Percentiles rank a stretch among this genome's conserved stretches.
phyloP scores from a whole-genome alignment of 92 coral and sea anemone species.

The Pocillopora grandis region DNA sequence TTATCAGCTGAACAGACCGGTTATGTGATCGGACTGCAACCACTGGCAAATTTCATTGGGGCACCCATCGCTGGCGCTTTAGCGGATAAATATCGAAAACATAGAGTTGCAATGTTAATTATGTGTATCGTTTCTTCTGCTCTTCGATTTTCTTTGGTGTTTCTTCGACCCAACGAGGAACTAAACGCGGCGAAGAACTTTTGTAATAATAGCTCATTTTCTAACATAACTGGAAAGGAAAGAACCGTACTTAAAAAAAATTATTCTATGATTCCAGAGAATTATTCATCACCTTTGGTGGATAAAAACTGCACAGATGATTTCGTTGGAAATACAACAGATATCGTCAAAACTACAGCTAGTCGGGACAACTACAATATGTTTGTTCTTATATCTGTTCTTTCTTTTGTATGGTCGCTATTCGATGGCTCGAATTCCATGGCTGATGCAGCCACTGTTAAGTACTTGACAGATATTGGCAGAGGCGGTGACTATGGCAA shows the following conservation, averaged over 20 bases:
- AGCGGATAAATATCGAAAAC: conserved; percentile 75
- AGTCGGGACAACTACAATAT: not conserved
- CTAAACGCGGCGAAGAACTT: not conserved
- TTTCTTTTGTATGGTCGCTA: not conserved
- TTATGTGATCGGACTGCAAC: conserved; percentile 59
- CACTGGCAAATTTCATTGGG: conserved; percentile 69
- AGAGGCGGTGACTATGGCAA: conserved; percentile 39
- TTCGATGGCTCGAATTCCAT: conserved; percentile 12
- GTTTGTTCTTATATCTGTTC: conserved; percentile 1
- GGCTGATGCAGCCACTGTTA: conserved; percentile 37
- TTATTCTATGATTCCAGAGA: not conserved
- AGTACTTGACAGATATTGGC: conserved; percentile 20
- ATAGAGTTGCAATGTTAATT: conserved; percentile 57
- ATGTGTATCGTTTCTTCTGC: conserved; percentile 45
- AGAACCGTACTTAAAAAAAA: not conserved
- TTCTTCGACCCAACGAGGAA: conserved; percentile 25
- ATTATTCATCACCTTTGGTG: not conserved
- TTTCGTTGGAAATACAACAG: not conserved
- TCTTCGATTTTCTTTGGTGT: conserved; percentile 62
- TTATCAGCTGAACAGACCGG: conserved; percentile 70
- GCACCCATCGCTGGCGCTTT: conserved; percentile 64
- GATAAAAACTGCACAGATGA: not conserved
- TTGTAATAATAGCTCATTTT: conserved; percentile 3
- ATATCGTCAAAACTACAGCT: not conserved
- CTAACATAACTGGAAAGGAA: not conserved